Base-by-base conservation (phyloP, 2,888 invertebrate species). In the Ernsta delagoae region DNA sequence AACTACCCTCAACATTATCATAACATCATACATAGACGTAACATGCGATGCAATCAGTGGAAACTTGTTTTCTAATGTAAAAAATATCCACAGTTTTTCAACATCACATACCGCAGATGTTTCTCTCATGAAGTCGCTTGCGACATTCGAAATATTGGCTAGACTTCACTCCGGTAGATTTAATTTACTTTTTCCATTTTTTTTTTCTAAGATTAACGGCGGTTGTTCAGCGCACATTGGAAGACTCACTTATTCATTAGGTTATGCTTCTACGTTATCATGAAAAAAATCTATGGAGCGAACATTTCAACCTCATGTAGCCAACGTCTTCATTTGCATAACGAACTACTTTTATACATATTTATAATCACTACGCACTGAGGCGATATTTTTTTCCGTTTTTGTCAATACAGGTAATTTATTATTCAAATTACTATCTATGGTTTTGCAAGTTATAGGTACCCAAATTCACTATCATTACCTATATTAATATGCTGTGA, bases 131-230 rank as follows among this genome's bases (percentile, higher is more conserved):
- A 39, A 53, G 12, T 53, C 39, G 9, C 54, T 41, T 54, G 43
- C 59, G 60, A 66, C 66, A 59, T 66, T 43, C 59, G 60, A 60
- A 59, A 66, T 66, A 66, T 66, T 66, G 60, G 53, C 54, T 39
- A 53, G 60, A 60, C 43, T 39, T 45, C 54, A 67, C 36, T 45
- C 54, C 7, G 54, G 60, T 61, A 11, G 16, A 34, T 54, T 53
- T 60, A 66, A 66, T 54, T 59, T 60, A 65, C 41, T 41, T 41
- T 60, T 50, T 11, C 50, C 48, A 41, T 64, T 64, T 48, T 48
- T 64, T 48, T 48, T 16, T 16, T 16, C 45, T 54, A 60, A 60
- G 66, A 67, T 67, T 61, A 67, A 31, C 34, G 41, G 12, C 12
- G 60, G 59, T 66, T 53, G 66, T 53, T 53, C 43, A 54, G 43